phyloP scores from a whole-genome alignment of 2,888 invertebrate species.

The Cryptus viduatorius region DNA sequence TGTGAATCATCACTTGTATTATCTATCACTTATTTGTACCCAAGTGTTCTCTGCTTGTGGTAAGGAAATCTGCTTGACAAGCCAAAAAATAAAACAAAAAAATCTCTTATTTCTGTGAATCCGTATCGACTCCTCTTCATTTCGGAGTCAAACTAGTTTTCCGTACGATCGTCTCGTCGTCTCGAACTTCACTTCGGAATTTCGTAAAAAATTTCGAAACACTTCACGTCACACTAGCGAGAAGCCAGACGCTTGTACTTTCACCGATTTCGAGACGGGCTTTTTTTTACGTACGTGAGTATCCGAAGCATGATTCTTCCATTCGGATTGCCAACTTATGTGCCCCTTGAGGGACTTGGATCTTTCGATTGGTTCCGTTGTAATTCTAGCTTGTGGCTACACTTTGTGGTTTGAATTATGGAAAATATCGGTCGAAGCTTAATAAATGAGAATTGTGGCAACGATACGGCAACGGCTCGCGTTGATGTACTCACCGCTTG shows the following conservation, averaged over 20 bases:
- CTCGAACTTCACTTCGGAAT: conserved; percentile 34
- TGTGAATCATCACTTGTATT: conserved; percentile 13
- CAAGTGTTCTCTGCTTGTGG: background rate
- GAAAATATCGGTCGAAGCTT: background rate
- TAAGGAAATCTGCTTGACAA: background rate
- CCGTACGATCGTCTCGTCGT: background rate
- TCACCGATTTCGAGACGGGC: conserved; percentile 68
- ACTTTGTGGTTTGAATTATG: background rate
- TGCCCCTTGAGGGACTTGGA: background rate
- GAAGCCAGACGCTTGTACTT: conserved; percentile 56
- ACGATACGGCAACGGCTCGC: too few species aligned
- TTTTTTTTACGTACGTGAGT: conserved; percentile 58
- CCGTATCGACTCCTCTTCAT: background rate
- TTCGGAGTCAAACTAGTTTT: background rate
- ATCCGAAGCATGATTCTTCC: conserved; percentile 27
- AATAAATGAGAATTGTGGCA: too few species aligned
- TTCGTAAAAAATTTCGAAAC: conserved; percentile 60
- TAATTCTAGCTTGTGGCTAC: background rate
- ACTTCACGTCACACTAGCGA: conserved; percentile 19
- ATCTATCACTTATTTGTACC: background rate
- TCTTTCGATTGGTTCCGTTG: background rate
- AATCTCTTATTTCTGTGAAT: background rate
- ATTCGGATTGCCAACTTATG: background rate
- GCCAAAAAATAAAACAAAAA: background rate
- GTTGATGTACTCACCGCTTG: too few species aligned